These are phyloP conservation scores for Octodon degus DNA, from an alignment of 2,113 vertebrate genomes.

Conservation along the genomic window DNA sequence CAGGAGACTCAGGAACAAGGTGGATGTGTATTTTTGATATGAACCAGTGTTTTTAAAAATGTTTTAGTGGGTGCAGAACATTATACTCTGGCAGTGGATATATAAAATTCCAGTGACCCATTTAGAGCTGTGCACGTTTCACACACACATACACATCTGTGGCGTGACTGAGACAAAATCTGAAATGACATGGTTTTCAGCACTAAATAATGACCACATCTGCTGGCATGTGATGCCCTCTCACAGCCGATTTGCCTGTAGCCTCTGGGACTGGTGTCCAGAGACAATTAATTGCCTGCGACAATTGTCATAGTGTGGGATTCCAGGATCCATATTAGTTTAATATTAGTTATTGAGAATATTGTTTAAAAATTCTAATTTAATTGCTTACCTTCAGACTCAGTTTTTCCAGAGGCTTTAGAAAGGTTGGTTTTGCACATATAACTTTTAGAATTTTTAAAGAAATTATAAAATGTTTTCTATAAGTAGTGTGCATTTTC, in stretches of 20 bases:
- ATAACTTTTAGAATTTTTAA: conserved; percentile 63
- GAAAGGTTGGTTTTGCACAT: conserved; percentile 31
- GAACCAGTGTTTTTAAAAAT: conserved; percentile 47
- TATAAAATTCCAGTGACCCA: conserved; percentile 29
- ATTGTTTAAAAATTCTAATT: conserved; percentile 38
- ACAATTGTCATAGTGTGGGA: not conserved
- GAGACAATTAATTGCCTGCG: not conserved
- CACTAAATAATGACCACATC: conserved; percentile 21
- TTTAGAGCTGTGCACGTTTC: conserved; percentile 28
- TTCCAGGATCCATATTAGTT: conserved; percentile 17
- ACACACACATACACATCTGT: not conserved
- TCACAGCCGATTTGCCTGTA: not conserved
- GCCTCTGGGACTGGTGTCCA: not conserved
- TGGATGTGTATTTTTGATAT: conserved; percentile 31
- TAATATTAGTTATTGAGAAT: conserved; percentile 46
- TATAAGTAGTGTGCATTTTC: not conserved
- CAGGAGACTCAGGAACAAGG: not conserved
- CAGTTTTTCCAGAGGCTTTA: conserved; percentile 21
- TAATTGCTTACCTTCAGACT: conserved; percentile 39
- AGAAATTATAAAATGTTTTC: conserved; percentile 61
- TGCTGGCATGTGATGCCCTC: not conserved
- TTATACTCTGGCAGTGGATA: not conserved
- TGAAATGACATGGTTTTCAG: conserved; percentile 46
- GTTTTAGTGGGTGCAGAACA: conserved; percentile 42
- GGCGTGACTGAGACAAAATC: conserved; percentile 48